These are phyloP conservation scores for Drosophila pseudoananassae DNA, from an alignment of 1,140 invertebrate genomes.

Conservation along the genomic window DNA sequence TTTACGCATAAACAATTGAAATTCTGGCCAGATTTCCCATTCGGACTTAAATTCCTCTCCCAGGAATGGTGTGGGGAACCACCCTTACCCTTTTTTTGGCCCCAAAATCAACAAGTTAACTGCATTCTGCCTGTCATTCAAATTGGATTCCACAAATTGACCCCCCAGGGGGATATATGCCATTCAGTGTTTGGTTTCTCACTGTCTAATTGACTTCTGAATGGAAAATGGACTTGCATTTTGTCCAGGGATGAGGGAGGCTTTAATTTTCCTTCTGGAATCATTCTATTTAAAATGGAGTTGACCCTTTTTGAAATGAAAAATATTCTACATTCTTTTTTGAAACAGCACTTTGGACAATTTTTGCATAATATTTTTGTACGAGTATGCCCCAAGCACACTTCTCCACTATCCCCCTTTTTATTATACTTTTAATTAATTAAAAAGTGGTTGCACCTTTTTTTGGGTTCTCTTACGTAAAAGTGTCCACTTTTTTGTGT, in stretches of 20 bases:
- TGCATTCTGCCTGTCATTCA: conserved; percentile 58
- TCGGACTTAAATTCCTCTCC: background rate
- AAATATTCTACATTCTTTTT: conserved; percentile 45
- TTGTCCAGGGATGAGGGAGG: background rate
- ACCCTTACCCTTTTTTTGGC: conserved; percentile 7
- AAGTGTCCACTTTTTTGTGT: conserved; percentile 10
- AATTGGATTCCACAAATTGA: conserved; percentile 36
- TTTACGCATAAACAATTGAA: conserved; percentile 74
- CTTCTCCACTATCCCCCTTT: conserved; percentile 1
- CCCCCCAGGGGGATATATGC: conserved; percentile 25
- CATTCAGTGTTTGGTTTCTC: conserved; percentile 55
- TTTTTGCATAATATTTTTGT: conserved; percentile 53
- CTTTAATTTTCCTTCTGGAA: background rate
- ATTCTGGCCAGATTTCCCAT: conserved; percentile 42
- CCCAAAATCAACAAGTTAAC: conserved; percentile 77
- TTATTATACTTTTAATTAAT: conserved; percentile 66
- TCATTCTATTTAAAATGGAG: background rate
- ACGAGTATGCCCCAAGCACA: background rate
- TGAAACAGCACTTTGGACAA: conserved; percentile 14
- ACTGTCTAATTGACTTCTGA: conserved; percentile 59
- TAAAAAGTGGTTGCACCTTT: conserved; percentile 76
- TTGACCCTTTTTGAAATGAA: background rate
- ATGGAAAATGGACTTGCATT: conserved; percentile 18
- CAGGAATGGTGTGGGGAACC: background rate
- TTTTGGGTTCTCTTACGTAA: conserved; percentile 17